Percentiles rank a stretch among this genome's conserved stretches.
phyloP scores from a whole-genome alignment of 64 coral and sea anemone genomes.

The Dendrophyllia cribrosa region DNA sequence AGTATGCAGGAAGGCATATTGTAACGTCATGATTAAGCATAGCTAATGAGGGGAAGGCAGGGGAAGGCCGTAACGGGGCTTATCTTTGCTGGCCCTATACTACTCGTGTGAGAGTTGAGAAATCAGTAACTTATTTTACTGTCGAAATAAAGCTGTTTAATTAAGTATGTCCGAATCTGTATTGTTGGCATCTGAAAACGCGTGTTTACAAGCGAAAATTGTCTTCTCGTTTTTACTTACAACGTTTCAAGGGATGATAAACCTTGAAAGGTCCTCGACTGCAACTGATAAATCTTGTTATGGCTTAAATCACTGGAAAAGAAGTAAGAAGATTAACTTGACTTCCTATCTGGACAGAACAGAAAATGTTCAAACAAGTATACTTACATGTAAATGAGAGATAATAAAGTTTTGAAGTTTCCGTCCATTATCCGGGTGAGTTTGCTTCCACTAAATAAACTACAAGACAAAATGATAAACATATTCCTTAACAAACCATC shows the following conservation, averaged over 20 bases:
- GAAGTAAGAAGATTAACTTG: not conserved
- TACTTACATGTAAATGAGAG: slow-evolving; percentile 22
- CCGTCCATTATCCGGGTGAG: not conserved
- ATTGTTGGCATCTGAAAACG: not conserved
- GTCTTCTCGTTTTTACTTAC: not conserved
- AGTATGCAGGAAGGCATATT: too few species aligned
- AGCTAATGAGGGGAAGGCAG: too few species aligned
- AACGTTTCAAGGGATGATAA: slow-evolving; percentile 3
- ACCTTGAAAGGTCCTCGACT: not conserved
- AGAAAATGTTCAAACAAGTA: not conserved
- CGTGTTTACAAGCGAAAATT: not conserved
- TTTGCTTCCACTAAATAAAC: slow-evolving; percentile 32
- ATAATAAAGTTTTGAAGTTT: not conserved
- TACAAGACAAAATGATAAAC: not conserved
- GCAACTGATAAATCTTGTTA: not conserved
- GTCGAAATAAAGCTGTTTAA: not conserved
- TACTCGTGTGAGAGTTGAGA: too few species aligned
- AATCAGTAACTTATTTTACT: too few species aligned
- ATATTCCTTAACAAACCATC: too few species aligned
- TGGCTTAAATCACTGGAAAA: slow-evolving; percentile 5
- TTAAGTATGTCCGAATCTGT: not conserved
- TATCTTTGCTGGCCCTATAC: too few species aligned
- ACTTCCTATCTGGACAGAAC: not conserved
- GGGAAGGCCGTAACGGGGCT: too few species aligned
- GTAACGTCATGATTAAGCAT: too few species aligned